phyloP scores from a whole-genome alignment of 2,797 vertebrate species.

The Cynopterus sphinx region DNA sequence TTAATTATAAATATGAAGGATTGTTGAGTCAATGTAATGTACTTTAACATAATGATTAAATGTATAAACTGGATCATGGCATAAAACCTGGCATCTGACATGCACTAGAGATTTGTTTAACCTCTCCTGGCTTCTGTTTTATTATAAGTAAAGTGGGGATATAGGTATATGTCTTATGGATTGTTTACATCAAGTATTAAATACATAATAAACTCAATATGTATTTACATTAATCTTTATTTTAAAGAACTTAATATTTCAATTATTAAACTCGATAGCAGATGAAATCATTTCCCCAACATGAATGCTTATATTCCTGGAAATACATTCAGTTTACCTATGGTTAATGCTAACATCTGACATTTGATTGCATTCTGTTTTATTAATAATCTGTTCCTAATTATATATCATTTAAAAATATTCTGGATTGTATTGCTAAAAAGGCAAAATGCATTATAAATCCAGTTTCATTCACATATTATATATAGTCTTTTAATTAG shows the following conservation, averaged over 20 bases:
- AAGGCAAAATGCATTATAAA: constrained; percentile 8
- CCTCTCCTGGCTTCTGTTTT: not conserved
- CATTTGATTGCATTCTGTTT: not conserved
- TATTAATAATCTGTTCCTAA: not conserved
- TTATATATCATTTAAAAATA: not conserved
- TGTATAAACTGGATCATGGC: not conserved
- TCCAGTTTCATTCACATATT: not conserved
- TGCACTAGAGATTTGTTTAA: not conserved
- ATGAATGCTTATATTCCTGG: not conserved
- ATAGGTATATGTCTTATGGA: not conserved
- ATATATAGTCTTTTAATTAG: not conserved
- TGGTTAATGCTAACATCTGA: not conserved
- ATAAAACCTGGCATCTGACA: not conserved
- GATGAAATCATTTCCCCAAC: not conserved
- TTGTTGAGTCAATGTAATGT: not conserved
- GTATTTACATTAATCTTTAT: not conserved
- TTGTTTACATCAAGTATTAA: not conserved
- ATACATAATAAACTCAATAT: not conserved
- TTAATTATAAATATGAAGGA: constrained; percentile 36
- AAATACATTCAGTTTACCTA: not conserved
- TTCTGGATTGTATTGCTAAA: not conserved
- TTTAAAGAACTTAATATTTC: not conserved
- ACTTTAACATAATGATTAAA: constrained; percentile 31
- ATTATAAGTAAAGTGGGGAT: not conserved
- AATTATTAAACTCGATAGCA: not conserved